Base-by-base conservation (phyloP, 2,113 vertebrate species). In the Hypomesus transpacificus region DNA sequence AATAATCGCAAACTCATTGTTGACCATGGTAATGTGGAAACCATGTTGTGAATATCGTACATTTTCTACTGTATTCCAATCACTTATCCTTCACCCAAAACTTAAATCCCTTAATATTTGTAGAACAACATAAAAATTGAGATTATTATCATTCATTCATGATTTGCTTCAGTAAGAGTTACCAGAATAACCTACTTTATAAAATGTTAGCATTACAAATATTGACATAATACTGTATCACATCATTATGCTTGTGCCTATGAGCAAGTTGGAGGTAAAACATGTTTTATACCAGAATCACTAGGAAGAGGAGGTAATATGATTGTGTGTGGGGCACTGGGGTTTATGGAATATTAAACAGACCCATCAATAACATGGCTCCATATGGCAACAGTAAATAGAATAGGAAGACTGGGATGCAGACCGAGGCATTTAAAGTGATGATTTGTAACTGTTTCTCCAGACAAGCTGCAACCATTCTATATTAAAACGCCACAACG, bases 401-500 rank as follows among this genome's bases (percentile, higher is more conserved):
- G 56, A 28, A 71, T 73, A 52, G 51, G 77, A 84, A 82, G 58
- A 56, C 51, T 46, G 51, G 16, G 39, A 26, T 17, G 51, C 57
- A 28, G 24, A 31, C 53, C 52, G 52, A 67, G 53, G 68, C 74
- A 76, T 79, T 68, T 50, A 50, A 54, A 69, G 56, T 62, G 69
- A 51, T 24, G 5, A 80, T 81, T 80, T 76, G 78, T 78, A 50
- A 16, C 70, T 54, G 34, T 69, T 75, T 83, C 68, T 82, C n/a
- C n/a, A 57, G 57, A 53, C 57, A 18, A 75, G 54, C 26, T 71
- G 66, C 64, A 79, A 34, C 60, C 54, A 69, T 68, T 81, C 66
- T 70, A 65, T 77, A 82, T 84, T 85, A 80, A 85, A 86, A 83
- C 84, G 80, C 75, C 87, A 86, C 79, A 78, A 77, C 83, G 82